phyloP scores from a whole-genome alignment of 2,113 vertebrate species.

The Chamaea fasciata region DNA sequence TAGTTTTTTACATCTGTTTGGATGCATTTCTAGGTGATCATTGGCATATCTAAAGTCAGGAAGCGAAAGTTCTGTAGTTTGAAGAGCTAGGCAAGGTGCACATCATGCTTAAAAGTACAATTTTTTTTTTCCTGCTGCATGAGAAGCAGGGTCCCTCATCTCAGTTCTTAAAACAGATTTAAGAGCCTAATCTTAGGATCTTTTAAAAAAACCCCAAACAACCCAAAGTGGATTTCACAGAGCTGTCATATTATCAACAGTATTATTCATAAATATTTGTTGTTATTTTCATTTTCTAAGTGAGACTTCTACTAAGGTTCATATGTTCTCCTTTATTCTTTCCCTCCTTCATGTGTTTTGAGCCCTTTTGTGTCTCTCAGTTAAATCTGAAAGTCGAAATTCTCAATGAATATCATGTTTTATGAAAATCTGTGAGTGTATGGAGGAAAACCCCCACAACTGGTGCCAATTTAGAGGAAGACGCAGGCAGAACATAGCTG shows the following conservation, averaged over 20 bases:
- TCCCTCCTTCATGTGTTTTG: not conserved
- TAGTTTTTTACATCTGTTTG: not conserved
- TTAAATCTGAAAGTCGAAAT: not conserved
- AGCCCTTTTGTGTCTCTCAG: not conserved
- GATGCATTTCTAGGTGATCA: not conserved
- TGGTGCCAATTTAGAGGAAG: not conserved
- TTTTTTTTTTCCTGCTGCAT: not conserved
- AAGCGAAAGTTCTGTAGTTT: not conserved
- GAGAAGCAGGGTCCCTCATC: not conserved
- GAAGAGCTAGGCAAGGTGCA: not conserved
- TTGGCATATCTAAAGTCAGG: not conserved
- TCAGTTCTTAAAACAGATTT: not conserved
- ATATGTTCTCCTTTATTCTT: not conserved
- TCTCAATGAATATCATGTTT: not conserved
- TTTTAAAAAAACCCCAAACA: not conserved
- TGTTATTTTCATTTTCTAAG: not conserved
- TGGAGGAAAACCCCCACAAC: not conserved
- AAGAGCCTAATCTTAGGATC: not conserved
- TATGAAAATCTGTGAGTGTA: not conserved
- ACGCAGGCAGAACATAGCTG: constrained; percentile 51
- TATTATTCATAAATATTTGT: not conserved
- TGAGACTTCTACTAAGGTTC: not conserved
- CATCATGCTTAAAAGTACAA: not conserved
- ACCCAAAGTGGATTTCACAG: not conserved
- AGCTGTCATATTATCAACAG: not conserved